Base-by-base conservation (phyloP, 2,888 invertebrate species). In the Ochropleura plecta region DNA sequence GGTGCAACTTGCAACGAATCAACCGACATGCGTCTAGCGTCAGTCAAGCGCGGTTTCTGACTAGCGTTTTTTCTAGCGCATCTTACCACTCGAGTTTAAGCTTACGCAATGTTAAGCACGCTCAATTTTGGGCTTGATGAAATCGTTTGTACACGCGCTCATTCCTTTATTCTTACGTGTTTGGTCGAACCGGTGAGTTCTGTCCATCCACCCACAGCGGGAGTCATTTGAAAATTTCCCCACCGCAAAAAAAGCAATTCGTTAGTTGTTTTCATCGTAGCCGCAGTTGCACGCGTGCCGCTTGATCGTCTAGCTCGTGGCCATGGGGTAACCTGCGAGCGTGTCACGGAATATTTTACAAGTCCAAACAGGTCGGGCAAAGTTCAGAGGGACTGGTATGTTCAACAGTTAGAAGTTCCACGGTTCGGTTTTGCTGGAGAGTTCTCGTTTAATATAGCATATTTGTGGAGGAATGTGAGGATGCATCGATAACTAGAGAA, bases 301-400 rank as follows among this genome's bases (percentile, higher is more conserved):
- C 62, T 62, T 14, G 14, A 20, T 59, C 40, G 40, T 59, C 8
- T 40, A 59, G 14, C 0, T 62, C 14, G n/a, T 44, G 44, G 62
- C 62, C n/a, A 62, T 14, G n/a, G n/a, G 5, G 1, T 44, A 78
- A 69, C 83, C 67, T 49, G 70, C 62, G 78, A 55, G 57, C 84
- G 77, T 84, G 84, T 73, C 75, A 40, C 51, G 84, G 84, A 77
- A 84, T 84, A 84, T 79, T 82, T 84, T 84, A 84, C 67, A 70
- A 73, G 82, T 71, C 59, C 78, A 77, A 74, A 76, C 73, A 71
- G 30, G 42, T 63, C 57, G 69, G 71, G 49, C 73, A 76, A 78
- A 84, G 84, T 84, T 84, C 79, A 82, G 57, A 30, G 60, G 65
- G 57, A 62, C 44, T 44, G 63, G 75, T 62, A 65, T 66, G 63